Base-by-base conservation (phyloP, 2,113 vertebrate species). In the Cyprinodon brontotheroides region DNA sequence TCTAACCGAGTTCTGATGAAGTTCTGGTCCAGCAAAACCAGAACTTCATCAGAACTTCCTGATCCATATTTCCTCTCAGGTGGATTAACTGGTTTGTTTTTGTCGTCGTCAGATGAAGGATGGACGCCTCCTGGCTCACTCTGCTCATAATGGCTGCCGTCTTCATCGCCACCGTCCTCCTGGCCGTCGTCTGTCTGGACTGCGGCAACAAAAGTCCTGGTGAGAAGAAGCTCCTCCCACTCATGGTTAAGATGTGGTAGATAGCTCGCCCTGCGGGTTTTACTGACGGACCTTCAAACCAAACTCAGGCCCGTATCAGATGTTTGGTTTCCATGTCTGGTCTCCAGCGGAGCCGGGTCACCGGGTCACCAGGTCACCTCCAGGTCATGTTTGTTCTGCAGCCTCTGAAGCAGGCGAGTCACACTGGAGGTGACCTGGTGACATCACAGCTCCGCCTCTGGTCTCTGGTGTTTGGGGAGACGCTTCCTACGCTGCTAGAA, bases 121-220 rank as follows among this genome's bases (percentile, higher is more conserved):
- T 91, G 89, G 77, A 43, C 0, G 1, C 5, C 45, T 48, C 72
- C 57, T 89, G 66, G 80, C 5, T 78, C 10, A 2, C 68, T 4
- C 1, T 67, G 61, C 3, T 86, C 0, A 0, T 81, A 60, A 20
- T 37, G 0, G 65, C 3, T 0, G 61, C 76, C 14, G 0, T 86
- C 66, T 13, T 89, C 0, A 1, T 78, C 11, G 78, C 78, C 48
- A 0, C 50, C 3, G 63, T 86, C 2, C 48, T 91, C 0, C 74
- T 92, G 65, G 50, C 39, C 0, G 3, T 70, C 5, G 14, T 68
- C 29, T 92, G 91, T 29, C 15, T 92, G 59, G 20, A 75, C 72
- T 92, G 91, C 60, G 57, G 85, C 47, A 73, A 63, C 37, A 70
- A 68, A 59, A 68, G 84, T 1, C 81, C 88, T 0, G 81, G 91